Base-by-base conservation (phyloP, 92 coral and sea anemone genomes). In the Muricea muricata region DNA sequence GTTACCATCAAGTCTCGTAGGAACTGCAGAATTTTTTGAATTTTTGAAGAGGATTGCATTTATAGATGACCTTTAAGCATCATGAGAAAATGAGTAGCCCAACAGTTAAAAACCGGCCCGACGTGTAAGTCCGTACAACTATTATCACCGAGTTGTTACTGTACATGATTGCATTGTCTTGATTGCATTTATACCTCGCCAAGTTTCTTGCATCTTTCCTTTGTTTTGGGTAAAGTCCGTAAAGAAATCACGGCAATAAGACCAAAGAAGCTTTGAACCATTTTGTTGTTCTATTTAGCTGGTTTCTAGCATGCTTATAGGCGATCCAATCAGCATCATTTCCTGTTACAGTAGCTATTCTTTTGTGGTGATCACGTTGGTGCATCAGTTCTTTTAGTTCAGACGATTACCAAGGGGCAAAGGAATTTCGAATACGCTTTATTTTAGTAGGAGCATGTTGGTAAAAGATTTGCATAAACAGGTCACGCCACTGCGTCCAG, bases 321-420 rank as follows among this genome's bases (percentile, higher is more conserved):
- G 84, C 84, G 60, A 74, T 74, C 76, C 76, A 80, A 80, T 80
- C 85, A 30, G 85, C 67, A 20, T 61, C 56, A 34, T 80, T 80
- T 46, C 67, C 67, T 42, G 85, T 52, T n/a, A 80, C 65, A 47
- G 60, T 35, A 40, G 85, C 85, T 1, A 80, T 41, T 77, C 55
- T 80, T 56, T 80, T 80, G 46, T 63, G 85, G 24, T 80, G 85
- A 80, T 80, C 80, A 17, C 79, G 18, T n/a, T 73, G 79, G 41
- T 71, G 33, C 73, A 72, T 75, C 31, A 42, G 75, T 1, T 60
- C 60, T 37, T 37, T 37, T 75, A 60, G 40, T 25, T 37, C 75
- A 26, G 84, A 75, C 18, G 70, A 45, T 75, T 75, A 65, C 84
- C 33, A 55, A n/a, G 24, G 83, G 6, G 89, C 50, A 65, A 29